Evolutionary conservation across 2,797 vertebrate genomes (phyloP).

Genomic region (Lerista edwardsae): DNA sequence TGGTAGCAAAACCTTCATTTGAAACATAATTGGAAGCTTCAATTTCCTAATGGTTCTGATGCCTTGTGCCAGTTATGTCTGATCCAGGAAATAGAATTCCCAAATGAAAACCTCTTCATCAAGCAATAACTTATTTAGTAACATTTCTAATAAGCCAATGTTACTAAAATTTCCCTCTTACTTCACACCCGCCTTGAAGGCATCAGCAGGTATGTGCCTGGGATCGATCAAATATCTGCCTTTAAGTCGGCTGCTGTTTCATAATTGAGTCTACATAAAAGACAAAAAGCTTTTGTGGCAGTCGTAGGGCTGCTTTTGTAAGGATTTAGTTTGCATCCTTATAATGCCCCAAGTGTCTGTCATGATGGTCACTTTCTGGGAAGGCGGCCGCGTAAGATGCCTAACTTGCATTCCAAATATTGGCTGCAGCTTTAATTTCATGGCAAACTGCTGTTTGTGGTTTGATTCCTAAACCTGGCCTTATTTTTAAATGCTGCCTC

Average conservation of each 20-base stretch:
- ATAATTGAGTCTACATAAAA: constrained; percentile 59
- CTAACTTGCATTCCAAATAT: not conserved
- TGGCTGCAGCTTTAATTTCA: not conserved
- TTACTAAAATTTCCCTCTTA: not conserved
- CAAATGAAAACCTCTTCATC: not conserved
- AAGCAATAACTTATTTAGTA: constrained; percentile 7
- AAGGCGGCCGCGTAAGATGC: not conserved
- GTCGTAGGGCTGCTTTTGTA: no score
- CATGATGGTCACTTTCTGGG: not conserved
- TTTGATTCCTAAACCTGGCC: not conserved
- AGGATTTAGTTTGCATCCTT: no score
- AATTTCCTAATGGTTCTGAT: not conserved
- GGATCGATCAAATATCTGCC: constrained; percentile 56
- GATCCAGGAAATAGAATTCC: not conserved
- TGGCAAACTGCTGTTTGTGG: not conserved
- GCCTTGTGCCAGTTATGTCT: not conserved
- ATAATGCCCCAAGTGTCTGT: not conserved
- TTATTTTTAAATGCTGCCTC: not conserved
- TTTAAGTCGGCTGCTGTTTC: constrained; percentile 55
- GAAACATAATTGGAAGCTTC: not conserved
- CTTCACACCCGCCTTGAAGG: constrained; percentile 48
- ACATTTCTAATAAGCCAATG: constrained; percentile 43
- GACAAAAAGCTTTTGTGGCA: constrained; percentile 20
- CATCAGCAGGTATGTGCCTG: not conserved
- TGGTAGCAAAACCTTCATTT: constrained; percentile 62